Evolutionary conservation across 23 tunicate genomes (phyloP).

Genomic region (Botrylloides violaceus): DNA sequence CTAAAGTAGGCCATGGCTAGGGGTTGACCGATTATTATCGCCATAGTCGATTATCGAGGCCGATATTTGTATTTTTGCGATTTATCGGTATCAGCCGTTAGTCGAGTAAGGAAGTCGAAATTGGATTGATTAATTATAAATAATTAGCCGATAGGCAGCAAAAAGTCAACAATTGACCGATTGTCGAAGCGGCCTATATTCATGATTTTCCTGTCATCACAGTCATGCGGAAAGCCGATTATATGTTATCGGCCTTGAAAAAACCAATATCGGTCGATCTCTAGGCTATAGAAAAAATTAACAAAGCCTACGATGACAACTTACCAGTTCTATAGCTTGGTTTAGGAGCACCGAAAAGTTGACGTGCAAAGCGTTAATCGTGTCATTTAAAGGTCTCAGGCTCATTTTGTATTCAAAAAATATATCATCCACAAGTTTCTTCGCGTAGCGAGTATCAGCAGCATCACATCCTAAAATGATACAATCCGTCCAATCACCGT

Average conservation of each 20-base stretch:
- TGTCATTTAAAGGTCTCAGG: slow-evolving; percentile 11
- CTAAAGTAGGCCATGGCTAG: too few relatives aligned
- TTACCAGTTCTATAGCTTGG: slow-evolving; percentile 18
- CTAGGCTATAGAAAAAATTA: background rate
- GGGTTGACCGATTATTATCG: too few relatives aligned
- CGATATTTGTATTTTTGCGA: too few relatives aligned
- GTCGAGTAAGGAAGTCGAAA: too few relatives aligned
- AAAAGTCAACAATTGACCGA: too few relatives aligned
- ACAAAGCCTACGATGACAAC: background rate
- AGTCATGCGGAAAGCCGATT: too few relatives aligned
- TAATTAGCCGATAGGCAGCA: too few relatives aligned
- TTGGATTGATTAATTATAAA: too few relatives aligned
- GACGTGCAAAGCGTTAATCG: background rate
- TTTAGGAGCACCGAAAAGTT: slow-evolving; percentile 5
- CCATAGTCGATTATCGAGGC: too few relatives aligned
- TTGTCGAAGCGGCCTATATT: background rate
- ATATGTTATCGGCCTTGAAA: background rate
- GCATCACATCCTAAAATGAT: background rate
- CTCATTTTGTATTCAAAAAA: slow-evolving; percentile 2
- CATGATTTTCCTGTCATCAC: background rate
- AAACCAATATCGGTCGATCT: background rate
- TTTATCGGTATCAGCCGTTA: too few relatives aligned
- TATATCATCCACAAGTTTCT: slow-evolving; percentile 1
- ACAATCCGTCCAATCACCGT: too few relatives aligned
- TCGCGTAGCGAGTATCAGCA: slow-evolving; percentile 4